phyloP scores from a whole-genome alignment of 2,113 vertebrate species.

The Axis porcinus region DNA sequence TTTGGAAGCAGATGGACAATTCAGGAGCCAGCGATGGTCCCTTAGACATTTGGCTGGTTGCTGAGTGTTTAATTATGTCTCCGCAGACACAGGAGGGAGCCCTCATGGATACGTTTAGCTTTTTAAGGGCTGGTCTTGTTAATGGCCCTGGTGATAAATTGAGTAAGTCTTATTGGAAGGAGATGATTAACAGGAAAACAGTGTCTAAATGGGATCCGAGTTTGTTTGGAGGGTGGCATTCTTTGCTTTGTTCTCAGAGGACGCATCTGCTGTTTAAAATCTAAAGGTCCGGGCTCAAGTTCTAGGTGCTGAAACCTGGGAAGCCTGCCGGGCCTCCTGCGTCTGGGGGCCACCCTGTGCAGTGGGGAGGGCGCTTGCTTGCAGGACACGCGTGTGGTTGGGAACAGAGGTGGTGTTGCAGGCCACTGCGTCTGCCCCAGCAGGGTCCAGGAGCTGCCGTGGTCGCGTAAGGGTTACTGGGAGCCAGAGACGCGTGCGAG shows the following conservation, averaged over 20 bases:
- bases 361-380: neutral
- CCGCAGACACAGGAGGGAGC: neutral
- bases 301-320: neutral
- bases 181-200: neutral
- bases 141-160: neutral
- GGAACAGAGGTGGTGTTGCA: neutral
- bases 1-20: slow-evolving; percentile 47
- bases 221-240: rapidly evolving
- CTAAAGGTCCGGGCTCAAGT: neutral
- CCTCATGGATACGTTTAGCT: neutral
- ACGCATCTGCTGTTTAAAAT: neutral
- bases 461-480: neutral
- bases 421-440: neutral
- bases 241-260: slow-evolving; percentile 12
- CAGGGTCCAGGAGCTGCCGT: neutral
- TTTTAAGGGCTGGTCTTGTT: neutral
- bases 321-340: neutral
- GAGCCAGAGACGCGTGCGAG: neutral
- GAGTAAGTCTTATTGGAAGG: neutral
- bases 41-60: neutral
- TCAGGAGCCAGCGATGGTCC: neutral
- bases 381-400: neutral
- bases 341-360: neutral
- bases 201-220: neutral
- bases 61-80: slow-evolving; percentile 40